Evolutionary conservation across 2,888 invertebrate genomes (phyloP), one percentile per base, ranked within the genome.

Genomic region (Apodemia duryi): DNA sequence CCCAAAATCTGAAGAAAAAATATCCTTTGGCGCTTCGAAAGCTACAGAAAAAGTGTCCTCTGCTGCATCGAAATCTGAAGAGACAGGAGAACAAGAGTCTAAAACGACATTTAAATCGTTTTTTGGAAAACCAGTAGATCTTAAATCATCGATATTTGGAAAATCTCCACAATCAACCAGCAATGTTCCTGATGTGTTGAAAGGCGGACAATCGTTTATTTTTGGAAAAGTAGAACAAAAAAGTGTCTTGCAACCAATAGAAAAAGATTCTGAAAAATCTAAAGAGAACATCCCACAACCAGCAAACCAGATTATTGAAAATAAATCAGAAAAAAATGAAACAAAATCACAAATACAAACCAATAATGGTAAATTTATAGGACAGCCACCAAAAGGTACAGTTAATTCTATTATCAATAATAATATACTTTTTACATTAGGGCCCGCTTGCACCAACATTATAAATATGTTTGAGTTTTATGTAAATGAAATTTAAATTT

Each of bases 81-180:
- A 88, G 79, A 88, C 86, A 6, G 86, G 86, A 0, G 90, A 90
- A 77, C 75, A 77, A 6, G 85, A 86, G 69, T 66, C 74, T 11
- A 63, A 69, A 2, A 71, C 69, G 10, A 61, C 61, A 13, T 65
- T 72, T 41, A 77, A 77, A 75, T 81, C 75, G 63, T 61, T 61
- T 21, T 61, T 68, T 43, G 69, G 38, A 13, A 71, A 73, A 66
- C 63, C 68, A 66, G 78, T 80, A 5, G 85, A 87, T 77, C 80
- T 82, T 2, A 68, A 82, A 28, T 77, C 81, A 1, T 84, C 82
- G 67, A 69, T 84, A 49, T 87, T 86, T 67, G 83, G 73, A 84
- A 86, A 74, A 65, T 77, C 13, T 68, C 77, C 9, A 70, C 78
- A 2, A 70, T 77, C 49, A 62, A 71, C n/a, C 74, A 67, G 81